Base-by-base conservation (phyloP, 2,113 vertebrate species). In the Naja naja region DNA sequence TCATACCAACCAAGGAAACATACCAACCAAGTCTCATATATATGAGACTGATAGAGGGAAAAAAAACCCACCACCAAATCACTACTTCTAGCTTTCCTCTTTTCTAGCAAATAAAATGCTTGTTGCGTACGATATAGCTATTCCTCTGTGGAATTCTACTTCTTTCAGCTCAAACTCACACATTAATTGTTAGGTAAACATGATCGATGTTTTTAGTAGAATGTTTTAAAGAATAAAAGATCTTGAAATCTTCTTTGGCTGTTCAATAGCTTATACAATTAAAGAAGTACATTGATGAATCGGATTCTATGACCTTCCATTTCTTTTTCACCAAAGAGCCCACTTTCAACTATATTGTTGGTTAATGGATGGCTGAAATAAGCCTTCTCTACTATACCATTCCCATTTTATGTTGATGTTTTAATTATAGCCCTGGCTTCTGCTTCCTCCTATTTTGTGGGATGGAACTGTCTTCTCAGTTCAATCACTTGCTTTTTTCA, bases 381-480 rank as follows among this genome's bases (percentile, higher is more conserved):
- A 88, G 56, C 55, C 86, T 53, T 45, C n/a, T 64, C 4, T 90
- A 86, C 74, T 43, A 85, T 92, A 27, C 87, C 34, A 89, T 60
- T 64, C 85, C 56, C 23, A 87, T 87, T 86, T 86, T 87, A 93
- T 60, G 52, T 64, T 93, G 74, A 90, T 86, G 89, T 90, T 90
- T 90, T 90, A 93, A 90, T 93, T 93, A 89, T 90, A 53, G 88
- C 89, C 88, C 53, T 64, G 8, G 4, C 39, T 69, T 30, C 49
- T 45, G 53, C 53, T 85, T 23, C 25, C 39, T 89, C 87, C 92
- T 89, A 7, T 20, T 86, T 93, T 90, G 74, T 86, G 54, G 88
- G 69, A 85, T 30, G 22, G 22, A 49, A 23, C 69, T 90, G 30
- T 89, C 54, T 86, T 60, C 81, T 90, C 39, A 39, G 4, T 85